A percentile compares a stretch with the other conserved stretches of the same genome.
Conservation (phyloP, 2,797 vertebrate genomes). For the Lindbergichthys nudifrons region DNA sequence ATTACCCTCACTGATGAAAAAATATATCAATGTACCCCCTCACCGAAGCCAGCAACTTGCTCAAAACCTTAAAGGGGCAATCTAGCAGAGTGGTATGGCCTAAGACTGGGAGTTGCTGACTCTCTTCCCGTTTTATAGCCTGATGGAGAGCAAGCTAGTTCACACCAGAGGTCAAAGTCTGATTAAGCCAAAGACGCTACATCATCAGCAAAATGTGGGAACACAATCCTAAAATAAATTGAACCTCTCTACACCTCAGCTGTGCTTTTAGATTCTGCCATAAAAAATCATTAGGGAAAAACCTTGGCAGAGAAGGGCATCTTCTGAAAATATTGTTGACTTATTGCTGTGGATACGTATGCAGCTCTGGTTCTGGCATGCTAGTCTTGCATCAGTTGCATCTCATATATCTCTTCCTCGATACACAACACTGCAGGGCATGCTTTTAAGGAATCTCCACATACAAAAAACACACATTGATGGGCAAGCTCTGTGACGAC, state of each 20-base stretch:
- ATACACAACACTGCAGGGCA: constrained; percentile 1
- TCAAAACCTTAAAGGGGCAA: constrained; percentile 8
- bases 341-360: not conserved
- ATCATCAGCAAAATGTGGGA: constrained; percentile 23
- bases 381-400: not conserved
- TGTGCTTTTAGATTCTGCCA: not conserved
- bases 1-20: constrained; percentile 4
- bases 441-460: not conserved
- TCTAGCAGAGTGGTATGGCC: constrained; percentile 19
- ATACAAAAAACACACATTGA: not conserved
- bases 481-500: not conserved
- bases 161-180: constrained; percentile 28
- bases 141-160: constrained; percentile 16
- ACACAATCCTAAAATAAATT: constrained; percentile 9
- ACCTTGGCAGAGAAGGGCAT: not conserved
- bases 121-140: constrained; percentile 17
- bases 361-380: constrained; percentile 1
- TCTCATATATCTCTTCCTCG: not conserved
- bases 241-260: not conserved
- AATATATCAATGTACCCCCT: constrained; percentile 6
- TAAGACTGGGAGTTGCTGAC: constrained; percentile 21
- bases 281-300: not conserved
- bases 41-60: constrained; percentile 12
- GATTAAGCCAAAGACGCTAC: constrained; percentile 25
- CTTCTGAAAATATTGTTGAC: not conserved